Evolutionary conservation across 1,140 invertebrate genomes (phyloP).

Genomic region (Ylistrum balloti): DNA sequence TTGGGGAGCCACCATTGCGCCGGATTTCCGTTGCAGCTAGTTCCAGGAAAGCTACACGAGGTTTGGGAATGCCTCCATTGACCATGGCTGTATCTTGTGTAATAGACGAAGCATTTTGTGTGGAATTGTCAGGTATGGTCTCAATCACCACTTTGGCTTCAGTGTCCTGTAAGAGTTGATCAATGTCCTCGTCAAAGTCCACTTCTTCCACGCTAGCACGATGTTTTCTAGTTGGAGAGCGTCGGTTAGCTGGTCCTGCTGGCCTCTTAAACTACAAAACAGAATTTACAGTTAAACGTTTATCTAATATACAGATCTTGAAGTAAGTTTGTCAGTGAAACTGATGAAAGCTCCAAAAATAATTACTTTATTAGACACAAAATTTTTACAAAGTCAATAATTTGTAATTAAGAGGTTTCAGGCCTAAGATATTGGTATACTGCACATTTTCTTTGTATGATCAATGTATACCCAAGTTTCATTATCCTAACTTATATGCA

Average conservation of each 20-base stretch:
- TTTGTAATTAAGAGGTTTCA: too few species aligned
- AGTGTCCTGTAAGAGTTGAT: slow-evolving; percentile 41
- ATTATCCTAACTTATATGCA: too few species aligned
- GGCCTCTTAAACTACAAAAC: slow-evolving; percentile 78
- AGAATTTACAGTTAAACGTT: too few species aligned
- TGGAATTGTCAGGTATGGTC: slow-evolving; percentile 42
- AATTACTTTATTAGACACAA: too few species aligned
- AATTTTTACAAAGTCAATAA: too few species aligned
- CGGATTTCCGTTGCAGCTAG: slow-evolving; percentile 51
- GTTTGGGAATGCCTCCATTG: slow-evolving; percentile 60
- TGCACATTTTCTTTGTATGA: too few species aligned
- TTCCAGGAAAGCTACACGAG: slow-evolving; percentile 73
- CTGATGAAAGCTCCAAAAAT: too few species aligned
- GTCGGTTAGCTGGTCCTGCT: slow-evolving; percentile 73
- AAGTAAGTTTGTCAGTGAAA: too few species aligned
- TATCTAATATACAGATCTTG: too few species aligned
- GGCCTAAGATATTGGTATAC: too few species aligned
- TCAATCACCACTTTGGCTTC: not conserved
- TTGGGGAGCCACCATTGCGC: slow-evolving; percentile 42
- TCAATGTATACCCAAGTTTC: too few species aligned
- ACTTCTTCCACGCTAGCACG: slow-evolving; percentile 64
- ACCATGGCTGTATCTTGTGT: slow-evolving; percentile 53
- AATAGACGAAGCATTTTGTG: not conserved
- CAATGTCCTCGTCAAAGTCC: slow-evolving; percentile 57
- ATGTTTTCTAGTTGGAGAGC: slow-evolving; percentile 71